Evolutionary conservation across 2,888 invertebrate genomes (phyloP), one percentile per base, ranked within the genome.

Genomic region (Noctua fimbriata): DNA sequence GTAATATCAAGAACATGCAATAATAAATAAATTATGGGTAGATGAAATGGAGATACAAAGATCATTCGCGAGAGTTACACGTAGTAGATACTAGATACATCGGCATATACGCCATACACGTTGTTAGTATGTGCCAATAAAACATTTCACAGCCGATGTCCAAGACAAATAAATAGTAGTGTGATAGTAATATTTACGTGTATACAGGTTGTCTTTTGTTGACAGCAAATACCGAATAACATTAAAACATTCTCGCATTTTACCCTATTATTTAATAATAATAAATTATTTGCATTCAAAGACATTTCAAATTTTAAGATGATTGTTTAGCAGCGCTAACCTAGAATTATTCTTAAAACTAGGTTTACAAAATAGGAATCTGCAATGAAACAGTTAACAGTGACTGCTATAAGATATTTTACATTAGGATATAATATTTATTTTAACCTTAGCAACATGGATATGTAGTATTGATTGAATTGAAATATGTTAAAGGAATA

Each of bases 351-450:
- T 91, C 96, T 96, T 96, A 96, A 82, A 94, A 89, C 94, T 96
- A 96, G 87, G 90, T 93, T 87, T 94, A 95, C 91, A 95, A 95
- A 95, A 95, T 94, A 96, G 96, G 96, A 96, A 96, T 96, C 96
- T 96, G 96, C 96, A 96, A 96, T 96, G 94, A 94, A 93, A 92
- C 81, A 90, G 87, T 84, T 88, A 85, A 85, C 67, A 70, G 79
- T 78, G 83, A 82, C 79, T 87, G 87, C 76, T 81, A 75, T 63
- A 58, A 75, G 63, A 70, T 87, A 84, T 81, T 81, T 84, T 81
- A 89, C 83, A 82, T 79, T 84, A 78, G 77, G 63, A 82, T 83
- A 87, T 84, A 82, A 41, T 74, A 73, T 79, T 83, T 76, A 79
- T 69, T 91, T 91, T 90, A 90, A 90, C 88, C 84, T 88, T 87